Evolutionary conservation across 2,797 vertebrate species (phyloP).

Genomic region (Megalops cyprinoides): DNA sequence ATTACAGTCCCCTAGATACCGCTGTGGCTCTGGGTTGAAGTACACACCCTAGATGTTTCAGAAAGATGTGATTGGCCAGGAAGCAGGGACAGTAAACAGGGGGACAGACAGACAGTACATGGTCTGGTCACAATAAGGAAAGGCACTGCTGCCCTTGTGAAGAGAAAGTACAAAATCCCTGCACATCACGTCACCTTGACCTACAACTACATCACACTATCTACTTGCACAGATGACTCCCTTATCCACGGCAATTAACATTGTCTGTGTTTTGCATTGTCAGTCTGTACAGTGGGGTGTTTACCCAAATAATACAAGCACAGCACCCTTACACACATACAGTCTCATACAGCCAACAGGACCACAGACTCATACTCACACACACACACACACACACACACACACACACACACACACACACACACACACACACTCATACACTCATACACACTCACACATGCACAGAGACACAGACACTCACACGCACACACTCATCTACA

Average conservation of each 20-base stretch:
- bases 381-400: neutral
- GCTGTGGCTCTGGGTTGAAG: neutral
- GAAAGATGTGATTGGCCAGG: conserved; percentile 24
- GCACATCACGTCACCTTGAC: too few relatives aligned
- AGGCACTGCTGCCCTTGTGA: too few relatives aligned
- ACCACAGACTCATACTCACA: neutral
- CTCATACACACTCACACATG: neutral
- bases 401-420: conserved; percentile 19
- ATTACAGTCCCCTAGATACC: conserved; percentile 28
- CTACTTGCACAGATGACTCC: too few relatives aligned
- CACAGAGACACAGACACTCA: neutral
- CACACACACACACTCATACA: too few relatives aligned
- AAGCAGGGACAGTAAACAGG: conserved; percentile 29
- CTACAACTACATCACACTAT: too few relatives aligned
- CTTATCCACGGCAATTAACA: too few relatives aligned
- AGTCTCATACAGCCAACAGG: neutral
- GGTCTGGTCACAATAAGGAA: too few relatives aligned
- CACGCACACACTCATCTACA: neutral
- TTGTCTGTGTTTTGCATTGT: too few relatives aligned
- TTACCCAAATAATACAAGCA: too few relatives aligned
- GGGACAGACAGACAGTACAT: neutral
- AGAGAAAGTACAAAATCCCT: too few relatives aligned
- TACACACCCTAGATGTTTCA: conserved; percentile 13
- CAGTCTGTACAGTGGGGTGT: too few relatives aligned
- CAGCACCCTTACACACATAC: neutral